Base-by-base conservation (phyloP, 2,113 vertebrate genomes). In the Anarrhichthys ocellatus region DNA sequence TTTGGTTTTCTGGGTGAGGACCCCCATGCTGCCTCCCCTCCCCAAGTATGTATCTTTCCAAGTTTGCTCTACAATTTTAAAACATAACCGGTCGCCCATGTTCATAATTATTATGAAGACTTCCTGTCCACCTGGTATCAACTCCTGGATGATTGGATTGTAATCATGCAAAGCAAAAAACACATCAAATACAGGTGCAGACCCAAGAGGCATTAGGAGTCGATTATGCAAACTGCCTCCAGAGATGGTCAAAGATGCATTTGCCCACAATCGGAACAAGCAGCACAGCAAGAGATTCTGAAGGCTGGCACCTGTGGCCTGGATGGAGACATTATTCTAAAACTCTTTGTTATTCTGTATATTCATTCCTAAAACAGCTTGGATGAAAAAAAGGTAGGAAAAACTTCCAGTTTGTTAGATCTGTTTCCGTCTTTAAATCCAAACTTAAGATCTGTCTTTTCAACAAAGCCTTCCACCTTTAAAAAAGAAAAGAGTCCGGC, bases 61-160 rank as follows among this genome's bases (percentile, higher is more conserved):
- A 58, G n/a, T 58, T 58, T 58, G 4, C 54, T 27, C 54, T 10
- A 24, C 22, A n/a, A 56, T 56, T 56, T 56, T 15, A 29, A 59
- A 59, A 59, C 56, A 15, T 22, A 52, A 22, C 50, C 20, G 22
- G 17, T 20, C 50, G 3, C 20, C 50, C 20, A 3, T 11, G 20
- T 65, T 54, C 5, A 54, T 17, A 52, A 22, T 17, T 9, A 80
- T 70, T 64, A 58, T 15, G 7, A 68, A 50, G 50, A 52, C 2
- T 5, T 46, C 0, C 15, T 48, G 3, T 27, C 18, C 14, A 50
- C 2, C 9, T 65, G 32, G 50, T 69, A 68, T 24, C 9, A 54
- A 38, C 83, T 56, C 38, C 44, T 73, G 74, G 29, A 22, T 56
- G n/a, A 56, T 29, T 73, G 29, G 65, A n/a, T 29, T 77, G 38